Base-by-base conservation (phyloP, 1,140 invertebrate species). In the Polypedilum vanderplanki region DNA sequence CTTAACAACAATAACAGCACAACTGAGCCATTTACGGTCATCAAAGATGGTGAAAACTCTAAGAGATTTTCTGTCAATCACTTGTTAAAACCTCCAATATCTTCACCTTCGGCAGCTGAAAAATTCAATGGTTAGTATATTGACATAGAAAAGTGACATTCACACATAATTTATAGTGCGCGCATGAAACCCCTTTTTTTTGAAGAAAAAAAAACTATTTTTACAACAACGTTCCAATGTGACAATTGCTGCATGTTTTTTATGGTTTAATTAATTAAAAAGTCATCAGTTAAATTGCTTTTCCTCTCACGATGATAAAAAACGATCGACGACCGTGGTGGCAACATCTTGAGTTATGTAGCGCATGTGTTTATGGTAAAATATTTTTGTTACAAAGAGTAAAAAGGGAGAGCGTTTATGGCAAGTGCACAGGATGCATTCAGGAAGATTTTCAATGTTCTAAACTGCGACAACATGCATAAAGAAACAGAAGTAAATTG, bases 391-490 rank as follows among this genome's bases (percentile, higher is more conserved):
- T 8, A 15, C 41, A 57, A 57, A 57, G 3, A 57, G 46, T n/a
- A n/a, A n/a, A 57, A 8, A 57, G n/a, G 12, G 4, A 1, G 46
- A 15, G 46, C 1, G 4, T 57, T 33, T 33, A 33, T 33, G 24
- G 46, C 46, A 57, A 57, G 46, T 57, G 46, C 46, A 57, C 46
- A 57, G 46, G 46, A 57, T 57, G 46, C n/a, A 57, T 57, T 57
- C 46, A 57, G 46, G 46, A 57, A n/a, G 46, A 57, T n/a, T 57
- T 57, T n/a, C n/a, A n/a, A 57, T 57, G 46, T n/a, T 57, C 3
- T 15, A 15, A 4, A 15, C 15, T 46, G 9, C 8, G 9, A 12
- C 15, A 12, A 2, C 8, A 12, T 46, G 2, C 15, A 12, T 2
- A 46, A 46, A 46, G 8, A 15, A 12, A 12, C 1, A 46, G 15